Percentiles rank a stretch among this genome's conserved stretches.
Conservation (phyloP, 2,888 invertebrate species). For the Heteropelma amictum region DNA sequence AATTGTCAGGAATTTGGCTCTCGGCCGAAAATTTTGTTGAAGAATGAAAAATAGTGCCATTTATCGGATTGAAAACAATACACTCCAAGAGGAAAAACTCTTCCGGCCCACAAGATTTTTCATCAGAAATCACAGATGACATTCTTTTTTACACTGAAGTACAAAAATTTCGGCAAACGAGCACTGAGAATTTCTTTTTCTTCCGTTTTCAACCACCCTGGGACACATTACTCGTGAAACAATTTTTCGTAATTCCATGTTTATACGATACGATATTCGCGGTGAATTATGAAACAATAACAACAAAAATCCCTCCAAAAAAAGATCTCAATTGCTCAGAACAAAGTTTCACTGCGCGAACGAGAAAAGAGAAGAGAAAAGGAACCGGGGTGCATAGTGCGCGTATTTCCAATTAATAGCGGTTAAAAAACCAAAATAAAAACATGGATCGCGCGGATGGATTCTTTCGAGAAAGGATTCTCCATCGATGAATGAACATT, state of each 20-base stretch:
- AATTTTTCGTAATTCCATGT: conserved; percentile 35
- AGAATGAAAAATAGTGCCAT: too few species aligned
- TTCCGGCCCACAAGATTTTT: too few species aligned
- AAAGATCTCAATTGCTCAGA: conserved; percentile 74
- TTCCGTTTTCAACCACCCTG: not conserved
- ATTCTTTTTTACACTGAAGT: not conserved
- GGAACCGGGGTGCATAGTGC: not conserved
- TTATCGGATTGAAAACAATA: too few species aligned
- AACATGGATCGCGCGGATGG: not conserved
- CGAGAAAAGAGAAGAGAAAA: not conserved
- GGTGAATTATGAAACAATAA: conserved; percentile 42
- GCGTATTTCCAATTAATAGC: too few species aligned
- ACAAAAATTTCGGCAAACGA: not conserved
- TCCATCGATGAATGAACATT: not conserved
- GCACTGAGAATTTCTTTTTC: not conserved
- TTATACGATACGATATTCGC: conserved; percentile 24
- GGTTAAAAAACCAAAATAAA: conserved; percentile 8
- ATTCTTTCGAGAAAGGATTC: conserved; percentile 8
- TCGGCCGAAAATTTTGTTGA: too few species aligned
- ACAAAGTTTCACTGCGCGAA: conserved; percentile 58
- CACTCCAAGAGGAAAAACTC: too few species aligned
- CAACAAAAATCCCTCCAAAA: conserved; percentile 69
- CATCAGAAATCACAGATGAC: too few species aligned
- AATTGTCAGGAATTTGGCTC: too few species aligned
- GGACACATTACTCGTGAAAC: not conserved